Evolutionary conservation across 2,888 invertebrate species (phyloP).

Genomic region (Troglohyphantes excavatus): DNA sequence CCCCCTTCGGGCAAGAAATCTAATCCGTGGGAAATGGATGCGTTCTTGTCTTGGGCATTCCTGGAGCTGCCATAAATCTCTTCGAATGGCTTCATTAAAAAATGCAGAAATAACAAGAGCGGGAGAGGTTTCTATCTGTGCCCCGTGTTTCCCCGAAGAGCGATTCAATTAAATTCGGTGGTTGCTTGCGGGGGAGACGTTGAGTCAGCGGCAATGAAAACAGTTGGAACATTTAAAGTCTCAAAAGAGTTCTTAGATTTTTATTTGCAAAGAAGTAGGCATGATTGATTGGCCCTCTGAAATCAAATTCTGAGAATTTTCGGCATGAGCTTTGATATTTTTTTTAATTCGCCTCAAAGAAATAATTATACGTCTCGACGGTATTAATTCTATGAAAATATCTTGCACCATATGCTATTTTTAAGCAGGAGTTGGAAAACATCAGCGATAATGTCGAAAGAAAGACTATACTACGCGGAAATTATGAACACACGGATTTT

Average conservation of each 20-base stretch:
- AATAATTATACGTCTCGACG: no score
- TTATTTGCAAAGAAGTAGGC: not conserved
- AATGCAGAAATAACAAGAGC: conserved; percentile 15
- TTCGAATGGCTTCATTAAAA: conserved; percentile 35
- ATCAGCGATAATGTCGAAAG: no score
- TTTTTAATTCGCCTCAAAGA: no score
- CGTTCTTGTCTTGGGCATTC: conserved; percentile 6
- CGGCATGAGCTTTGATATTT: no score
- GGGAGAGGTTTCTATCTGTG: no score
- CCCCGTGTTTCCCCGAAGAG: not conserved
- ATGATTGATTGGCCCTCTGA: not conserved
- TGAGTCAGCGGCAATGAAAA: conserved; percentile 1
- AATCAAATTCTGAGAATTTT: not conserved
- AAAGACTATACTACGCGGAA: no score
- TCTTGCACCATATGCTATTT: no score
- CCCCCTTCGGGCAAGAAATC: conserved; percentile 40
- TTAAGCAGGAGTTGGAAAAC: no score
- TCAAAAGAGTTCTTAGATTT: not conserved
- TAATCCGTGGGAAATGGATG: conserved; percentile 73
- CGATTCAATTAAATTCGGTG: conserved; percentile 9
- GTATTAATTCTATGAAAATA: no score
- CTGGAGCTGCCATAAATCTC: conserved; percentile 15
- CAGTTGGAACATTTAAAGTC: not conserved
- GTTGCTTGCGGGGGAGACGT: not conserved
- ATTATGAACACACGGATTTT: no score